These are phyloP conservation scores for Felis catus DNA, from an alignment of 2,113 vertebrate species.

Conservation along the genomic window DNA sequence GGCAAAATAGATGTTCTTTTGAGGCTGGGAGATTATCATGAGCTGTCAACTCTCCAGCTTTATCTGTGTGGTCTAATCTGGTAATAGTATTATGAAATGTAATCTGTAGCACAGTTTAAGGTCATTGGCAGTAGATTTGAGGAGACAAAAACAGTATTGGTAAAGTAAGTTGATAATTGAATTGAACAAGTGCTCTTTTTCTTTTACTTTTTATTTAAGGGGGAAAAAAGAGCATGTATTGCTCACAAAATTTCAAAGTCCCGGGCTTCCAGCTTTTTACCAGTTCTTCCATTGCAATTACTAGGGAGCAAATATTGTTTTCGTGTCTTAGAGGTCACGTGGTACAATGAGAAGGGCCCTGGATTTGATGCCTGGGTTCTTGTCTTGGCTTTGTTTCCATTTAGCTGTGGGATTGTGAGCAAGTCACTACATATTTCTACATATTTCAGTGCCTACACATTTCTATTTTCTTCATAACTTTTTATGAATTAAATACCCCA, in stretches of 20 bases:
- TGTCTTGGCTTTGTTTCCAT: slow-evolving; percentile 12
- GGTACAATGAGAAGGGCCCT: background rate
- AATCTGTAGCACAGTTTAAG: slow-evolving; percentile 46
- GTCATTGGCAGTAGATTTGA: slow-evolving; percentile 46
- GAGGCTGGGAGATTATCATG: slow-evolving; percentile 38
- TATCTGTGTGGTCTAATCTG: slow-evolving; percentile 51
- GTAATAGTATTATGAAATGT: slow-evolving; percentile 62
- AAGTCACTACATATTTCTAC: background rate
- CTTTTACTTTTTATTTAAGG: background rate
- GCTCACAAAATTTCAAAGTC: background rate
- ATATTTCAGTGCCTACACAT: background rate
- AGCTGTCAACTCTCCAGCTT: slow-evolving; percentile 51
- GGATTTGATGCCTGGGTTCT: background rate
- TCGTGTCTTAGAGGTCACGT: background rate
- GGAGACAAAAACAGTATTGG: slow-evolving; percentile 10
- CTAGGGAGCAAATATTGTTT: background rate
- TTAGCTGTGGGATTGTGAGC: background rate
- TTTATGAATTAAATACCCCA: slow-evolving; percentile 28
- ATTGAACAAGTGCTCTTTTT: slow-evolving; percentile 24
- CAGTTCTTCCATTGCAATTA: background rate
- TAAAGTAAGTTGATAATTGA: slow-evolving; percentile 33
- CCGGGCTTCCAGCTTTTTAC: background rate
- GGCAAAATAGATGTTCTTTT: slow-evolving; percentile 49
- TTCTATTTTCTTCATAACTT: slow-evolving; percentile 34
- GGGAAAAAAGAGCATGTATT: background rate